A percentile compares a stretch with the other conserved stretches of the same genome.
Evolutionary conservation across 1,140 invertebrate genomes (phyloP).

Genomic region (Drosophila tristis): DNA sequence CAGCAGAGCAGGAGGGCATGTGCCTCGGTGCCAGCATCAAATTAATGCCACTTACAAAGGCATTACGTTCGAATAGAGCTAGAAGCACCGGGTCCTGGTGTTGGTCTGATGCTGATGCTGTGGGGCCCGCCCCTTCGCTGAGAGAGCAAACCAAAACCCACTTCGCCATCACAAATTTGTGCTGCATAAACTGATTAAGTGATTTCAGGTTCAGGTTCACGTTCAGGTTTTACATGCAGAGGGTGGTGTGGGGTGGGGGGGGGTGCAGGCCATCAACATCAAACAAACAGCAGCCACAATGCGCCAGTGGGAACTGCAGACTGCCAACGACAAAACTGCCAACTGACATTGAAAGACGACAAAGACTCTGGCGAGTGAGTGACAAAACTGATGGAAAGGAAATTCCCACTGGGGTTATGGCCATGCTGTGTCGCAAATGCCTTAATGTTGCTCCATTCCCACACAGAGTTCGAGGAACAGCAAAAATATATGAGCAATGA

Average conservation of each 20-base stretch:
- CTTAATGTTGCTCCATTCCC: background rate
- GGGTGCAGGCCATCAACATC: background rate
- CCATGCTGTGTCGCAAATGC: constrained; percentile 5
- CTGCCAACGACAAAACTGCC: constrained; percentile 14
- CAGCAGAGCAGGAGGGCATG: constrained; percentile 9
- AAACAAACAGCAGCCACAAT: constrained; percentile 4
- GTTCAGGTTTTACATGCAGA: constrained; percentile 33
- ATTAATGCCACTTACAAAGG: constrained; percentile 65
- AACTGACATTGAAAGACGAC: constrained; percentile 13
- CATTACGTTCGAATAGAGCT: constrained; percentile 57
- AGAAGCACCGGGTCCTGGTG: background rate
- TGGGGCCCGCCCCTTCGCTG: background rate
- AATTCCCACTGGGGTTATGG: too few relatives aligned
- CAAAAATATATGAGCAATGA: background rate
- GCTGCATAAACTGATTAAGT: constrained; percentile 70
- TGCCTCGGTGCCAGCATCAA: constrained; percentile 31
- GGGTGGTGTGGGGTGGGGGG: background rate
- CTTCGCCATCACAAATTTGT: constrained; percentile 21
- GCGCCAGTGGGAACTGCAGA: constrained; percentile 27
- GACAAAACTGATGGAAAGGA: too few relatives aligned
- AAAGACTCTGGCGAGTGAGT: background rate
- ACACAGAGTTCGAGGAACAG: background rate
- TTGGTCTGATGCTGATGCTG: background rate
- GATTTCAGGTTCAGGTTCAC: constrained; percentile 49
- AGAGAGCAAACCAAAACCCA: constrained; percentile 13